Percentiles rank a stretch among this genome's conserved stretches.
Conservation (phyloP, 2,113 vertebrate genomes). For the Brachionichthys hirsutus region DNA sequence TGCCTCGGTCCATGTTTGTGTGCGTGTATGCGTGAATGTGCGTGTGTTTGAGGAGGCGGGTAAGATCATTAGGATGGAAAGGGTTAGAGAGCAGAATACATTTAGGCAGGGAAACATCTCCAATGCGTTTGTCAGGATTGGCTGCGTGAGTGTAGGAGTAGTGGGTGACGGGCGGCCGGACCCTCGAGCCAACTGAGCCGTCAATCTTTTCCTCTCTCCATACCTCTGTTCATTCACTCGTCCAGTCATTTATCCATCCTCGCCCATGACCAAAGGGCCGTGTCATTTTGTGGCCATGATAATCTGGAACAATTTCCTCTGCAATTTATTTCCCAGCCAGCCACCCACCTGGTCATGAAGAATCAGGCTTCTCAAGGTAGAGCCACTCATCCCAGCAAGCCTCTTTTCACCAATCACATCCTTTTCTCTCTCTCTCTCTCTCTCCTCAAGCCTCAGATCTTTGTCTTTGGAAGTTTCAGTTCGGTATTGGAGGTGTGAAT, state of each 20-base stretch:
- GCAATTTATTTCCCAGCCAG: slow-evolving; percentile 76
- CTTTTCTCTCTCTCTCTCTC: slow-evolving; percentile 25
- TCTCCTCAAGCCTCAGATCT: slow-evolving; percentile 22
- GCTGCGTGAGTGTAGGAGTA: slow-evolving; percentile 12
- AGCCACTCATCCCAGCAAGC: slow-evolving; percentile 69
- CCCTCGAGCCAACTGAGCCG: slow-evolving; percentile 45
- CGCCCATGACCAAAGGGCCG: slow-evolving; percentile 62
- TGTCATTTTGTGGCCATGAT: slow-evolving; percentile 74
- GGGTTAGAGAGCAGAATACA: slow-evolving; percentile 30
- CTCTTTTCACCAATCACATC: slow-evolving; percentile 58
- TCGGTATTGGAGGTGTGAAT: slow-evolving; percentile 6
- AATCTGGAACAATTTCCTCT: slow-evolving; percentile 75
- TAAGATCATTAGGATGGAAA: slow-evolving; percentile 52
- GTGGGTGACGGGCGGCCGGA: slow-evolving; percentile 21
- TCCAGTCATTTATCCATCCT: slow-evolving; percentile 66
- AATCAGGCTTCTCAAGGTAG: slow-evolving; percentile 72
- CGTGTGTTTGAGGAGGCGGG: neutral
- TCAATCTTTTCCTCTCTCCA: slow-evolving; percentile 49
- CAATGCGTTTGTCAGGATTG: slow-evolving; percentile 43
- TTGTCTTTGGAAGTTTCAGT: slow-evolving; percentile 49
- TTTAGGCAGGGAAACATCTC: slow-evolving; percentile 28
- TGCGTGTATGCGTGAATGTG: slow-evolving; percentile 7
- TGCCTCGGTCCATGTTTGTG: slow-evolving; percentile 11
- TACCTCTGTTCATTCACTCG: slow-evolving; percentile 63
- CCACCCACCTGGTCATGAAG: slow-evolving; percentile 74